Evolutionary conservation across 2,113 vertebrate species (phyloP).

Genomic region (Halichoeres trimaculatus): DNA sequence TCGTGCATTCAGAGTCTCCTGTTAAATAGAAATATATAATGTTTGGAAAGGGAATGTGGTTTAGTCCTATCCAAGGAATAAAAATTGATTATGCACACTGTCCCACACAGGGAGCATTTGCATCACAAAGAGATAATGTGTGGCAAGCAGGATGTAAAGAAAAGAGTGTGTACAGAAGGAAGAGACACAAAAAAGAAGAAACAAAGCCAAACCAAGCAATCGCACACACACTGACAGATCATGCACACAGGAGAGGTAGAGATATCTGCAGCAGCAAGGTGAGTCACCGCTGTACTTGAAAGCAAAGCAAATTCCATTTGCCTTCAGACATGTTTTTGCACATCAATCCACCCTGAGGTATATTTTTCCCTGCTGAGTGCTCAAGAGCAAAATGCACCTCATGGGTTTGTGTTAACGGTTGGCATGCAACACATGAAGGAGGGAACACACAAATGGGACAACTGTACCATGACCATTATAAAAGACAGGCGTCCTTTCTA

Average conservation of each 20-base stretch:
- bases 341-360: conserved; percentile 49
- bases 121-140: conserved; percentile 11
- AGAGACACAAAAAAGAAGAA: neutral
- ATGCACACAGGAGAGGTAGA: conserved; percentile 12
- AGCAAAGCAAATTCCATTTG: conserved; percentile 67
- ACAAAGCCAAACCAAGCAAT: neutral
- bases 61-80: neutral
- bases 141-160: neutral
- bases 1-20: no score
- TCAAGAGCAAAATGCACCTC: conserved; percentile 12
- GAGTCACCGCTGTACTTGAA: conserved; percentile 50
- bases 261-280: conserved; percentile 35
- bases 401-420: conserved; percentile 11
- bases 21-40: neutral
- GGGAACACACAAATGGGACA: conserved; percentile 6
- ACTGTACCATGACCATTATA: conserved; percentile 16
- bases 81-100: neutral
- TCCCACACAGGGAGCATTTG: conserved; percentile 9
- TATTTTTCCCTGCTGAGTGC: conserved; percentile 34
- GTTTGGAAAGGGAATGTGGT: neutral
- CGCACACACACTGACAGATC: neutral
- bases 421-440: conserved; percentile 25
- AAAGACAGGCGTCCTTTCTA: conserved; percentile 21
- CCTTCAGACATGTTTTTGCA: conserved; percentile 74
- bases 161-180: conserved; percentile 2